Percentiles rank a stretch among this genome's conserved stretches.
These are phyloP conservation scores for Nannobrachium achirus DNA, from an alignment of 2,113 vertebrate genomes.

Conservation along the genomic window DNA sequence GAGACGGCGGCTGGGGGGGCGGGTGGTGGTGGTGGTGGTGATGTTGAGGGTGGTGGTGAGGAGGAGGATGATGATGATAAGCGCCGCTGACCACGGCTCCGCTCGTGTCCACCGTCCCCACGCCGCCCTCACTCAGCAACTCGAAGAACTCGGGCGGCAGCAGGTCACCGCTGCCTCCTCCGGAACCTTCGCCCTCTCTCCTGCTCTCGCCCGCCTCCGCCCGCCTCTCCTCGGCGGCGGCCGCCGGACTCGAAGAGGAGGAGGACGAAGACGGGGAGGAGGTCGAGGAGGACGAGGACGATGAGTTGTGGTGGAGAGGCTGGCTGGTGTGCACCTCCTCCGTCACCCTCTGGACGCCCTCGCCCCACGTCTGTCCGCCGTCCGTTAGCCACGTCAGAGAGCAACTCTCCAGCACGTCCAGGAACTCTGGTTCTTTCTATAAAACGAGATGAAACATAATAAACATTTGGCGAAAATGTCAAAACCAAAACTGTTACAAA, in stretches of 20 bases:
- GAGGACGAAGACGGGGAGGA: slow-evolving; percentile 34
- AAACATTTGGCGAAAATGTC: neutral
- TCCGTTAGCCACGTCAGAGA: slow-evolving; percentile 83
- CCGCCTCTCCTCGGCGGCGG: slow-evolving; percentile 69
- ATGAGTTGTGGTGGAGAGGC: slow-evolving; percentile 72
- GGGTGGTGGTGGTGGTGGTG: slow-evolving; percentile 72
- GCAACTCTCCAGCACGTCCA: slow-evolving; percentile 81
- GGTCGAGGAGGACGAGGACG: slow-evolving; percentile 66
- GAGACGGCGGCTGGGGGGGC: slow-evolving; percentile 68
- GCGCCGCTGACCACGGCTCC: slow-evolving; percentile 68
- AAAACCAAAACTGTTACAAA: neutral
- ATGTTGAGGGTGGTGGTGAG: slow-evolving; percentile 31
- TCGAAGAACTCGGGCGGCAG: slow-evolving; percentile 84
- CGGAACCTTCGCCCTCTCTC: slow-evolving; percentile 52
- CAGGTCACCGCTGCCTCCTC: slow-evolving; percentile 77
- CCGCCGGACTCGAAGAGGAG: slow-evolving; percentile 70
- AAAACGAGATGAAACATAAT: slow-evolving; percentile 23
- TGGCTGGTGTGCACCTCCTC: slow-evolving; percentile 73
- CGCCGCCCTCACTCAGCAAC: slow-evolving; percentile 80
- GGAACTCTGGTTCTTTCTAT: slow-evolving; percentile 81
- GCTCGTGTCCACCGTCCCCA: slow-evolving; percentile 73
- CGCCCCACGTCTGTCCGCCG: slow-evolving; percentile 79
- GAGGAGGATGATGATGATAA: slow-evolving; percentile 58
- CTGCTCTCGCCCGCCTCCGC: slow-evolving; percentile 53
- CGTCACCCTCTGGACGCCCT: slow-evolving; percentile 77